Conservation (phyloP, 1,140 invertebrate species). For the Oncopodura yosiiana region DNA sequence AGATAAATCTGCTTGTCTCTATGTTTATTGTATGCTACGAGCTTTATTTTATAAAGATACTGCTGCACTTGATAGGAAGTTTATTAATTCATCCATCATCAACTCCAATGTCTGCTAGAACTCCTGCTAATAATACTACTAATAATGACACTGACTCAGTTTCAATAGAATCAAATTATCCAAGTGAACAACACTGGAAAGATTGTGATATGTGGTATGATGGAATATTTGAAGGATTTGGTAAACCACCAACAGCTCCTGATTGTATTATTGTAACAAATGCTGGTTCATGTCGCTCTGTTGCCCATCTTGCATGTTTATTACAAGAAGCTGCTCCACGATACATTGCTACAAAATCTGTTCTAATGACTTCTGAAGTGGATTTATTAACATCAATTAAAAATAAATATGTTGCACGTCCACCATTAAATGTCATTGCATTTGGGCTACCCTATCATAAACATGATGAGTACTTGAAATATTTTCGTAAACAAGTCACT, state of each 20-base stretch:
- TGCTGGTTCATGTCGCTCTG: constrained; percentile 12
- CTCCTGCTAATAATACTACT: background rate
- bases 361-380: background rate
- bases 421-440: constrained; percentile 18
- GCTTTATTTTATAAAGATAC: constrained; percentile 22
- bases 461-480: constrained; percentile 15
- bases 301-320: constrained; percentile 25
- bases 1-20: constrained; percentile 27
- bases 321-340: constrained; percentile 22
- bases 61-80: constrained; percentile 8
- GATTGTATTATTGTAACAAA: constrained; percentile 22
- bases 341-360: constrained; percentile 11
- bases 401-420: constrained; percentile 16
- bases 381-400: constrained; percentile 10
- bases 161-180: background rate
- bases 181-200: background rate
- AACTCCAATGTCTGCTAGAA: background rate
- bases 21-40: constrained; percentile 16
- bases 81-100: background rate
- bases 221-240: constrained; percentile 6
- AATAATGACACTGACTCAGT: background rate
- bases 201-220: constrained; percentile 19
- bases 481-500: constrained; percentile 12
- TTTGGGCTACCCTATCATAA: constrained; percentile 14
- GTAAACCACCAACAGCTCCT: constrained; percentile 7